Conservation (phyloP, 2,888 invertebrate genomes). For the Melanotus villosus region DNA sequence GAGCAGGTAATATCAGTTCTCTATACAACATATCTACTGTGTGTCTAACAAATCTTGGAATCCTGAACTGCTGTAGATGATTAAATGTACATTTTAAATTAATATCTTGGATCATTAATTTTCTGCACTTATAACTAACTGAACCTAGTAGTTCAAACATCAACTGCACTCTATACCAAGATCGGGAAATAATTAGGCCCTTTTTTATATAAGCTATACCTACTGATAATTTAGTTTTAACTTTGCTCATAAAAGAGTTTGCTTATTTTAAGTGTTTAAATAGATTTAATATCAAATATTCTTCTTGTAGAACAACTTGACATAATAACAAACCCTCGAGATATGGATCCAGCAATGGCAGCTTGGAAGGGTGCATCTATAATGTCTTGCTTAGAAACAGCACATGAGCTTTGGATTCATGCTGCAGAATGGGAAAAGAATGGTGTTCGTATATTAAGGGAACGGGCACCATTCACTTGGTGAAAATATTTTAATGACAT, state of each 20-base stretch:
- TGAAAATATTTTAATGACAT: too few relatives aligned
- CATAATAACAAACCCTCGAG: constrained; percentile 91
- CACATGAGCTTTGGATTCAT: constrained; percentile 93
- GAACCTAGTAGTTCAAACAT: too few relatives aligned
- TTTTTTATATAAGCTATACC: too few relatives aligned
- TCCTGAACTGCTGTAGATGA: too few relatives aligned
- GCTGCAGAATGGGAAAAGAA: constrained; percentile 88
- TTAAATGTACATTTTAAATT: too few relatives aligned
- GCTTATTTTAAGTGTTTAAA: not conserved
- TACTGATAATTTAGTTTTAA: too few relatives aligned
- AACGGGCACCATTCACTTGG: constrained; percentile 94
- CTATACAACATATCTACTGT: not conserved
- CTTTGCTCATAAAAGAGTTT: too few relatives aligned
- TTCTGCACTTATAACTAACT: too few relatives aligned
- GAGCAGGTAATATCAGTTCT: constrained; percentile 70
- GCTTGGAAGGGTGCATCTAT: constrained; percentile 97
- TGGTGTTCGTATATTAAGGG: constrained; percentile 88
- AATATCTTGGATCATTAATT: too few relatives aligned
- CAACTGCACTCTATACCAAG: too few relatives aligned
- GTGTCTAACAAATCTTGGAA: too few relatives aligned
- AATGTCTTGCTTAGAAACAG: constrained; percentile 93
- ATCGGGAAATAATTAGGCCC: too few relatives aligned
- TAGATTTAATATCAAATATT: not conserved
- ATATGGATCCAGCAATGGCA: constrained; percentile 91
- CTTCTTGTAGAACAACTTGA: constrained; percentile 80